Evolutionary conservation across 2,888 invertebrate genomes (phyloP).

Genomic region (Drosophila hamatofila): DNA sequence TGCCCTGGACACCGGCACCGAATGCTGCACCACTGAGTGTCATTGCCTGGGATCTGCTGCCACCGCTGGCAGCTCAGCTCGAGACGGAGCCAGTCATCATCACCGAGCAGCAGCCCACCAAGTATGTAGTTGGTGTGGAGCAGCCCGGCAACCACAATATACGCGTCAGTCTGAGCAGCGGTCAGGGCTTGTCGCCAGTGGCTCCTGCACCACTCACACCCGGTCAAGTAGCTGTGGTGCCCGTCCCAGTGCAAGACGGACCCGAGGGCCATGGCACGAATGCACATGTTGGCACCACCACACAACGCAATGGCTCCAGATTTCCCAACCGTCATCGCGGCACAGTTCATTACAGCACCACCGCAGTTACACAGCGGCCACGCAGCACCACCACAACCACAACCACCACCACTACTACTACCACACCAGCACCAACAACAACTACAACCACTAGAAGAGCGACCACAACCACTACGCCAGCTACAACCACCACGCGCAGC

Average conservation of each 20-base stretch:
- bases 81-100: conserved; percentile 60
- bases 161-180: conserved; percentile 60
- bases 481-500: conserved; percentile 35
- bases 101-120: conserved; percentile 64
- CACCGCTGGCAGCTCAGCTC: conserved; percentile 51
- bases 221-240: conserved; percentile 55
- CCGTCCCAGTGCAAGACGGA: conserved; percentile 42
- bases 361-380: conserved; percentile 39
- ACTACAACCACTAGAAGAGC: conserved; percentile 42
- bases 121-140: conserved; percentile 56
- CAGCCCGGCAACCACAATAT: conserved; percentile 67
- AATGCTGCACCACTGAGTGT: conserved; percentile 68
- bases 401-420: conserved; percentile 12
- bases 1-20: conserved; percentile 71
- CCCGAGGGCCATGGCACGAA: conserved; percentile 68
- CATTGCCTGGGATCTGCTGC: conserved; percentile 84
- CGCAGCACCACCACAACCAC: conserved; percentile 28
- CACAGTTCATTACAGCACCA: conserved; percentile 66
- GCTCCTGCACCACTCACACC: conserved; percentile 37
- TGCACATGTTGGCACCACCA: conserved; percentile 67
- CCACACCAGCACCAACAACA: conserved; percentile 28
- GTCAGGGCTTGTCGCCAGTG: conserved; percentile 48
- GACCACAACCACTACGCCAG: conserved; percentile 33
- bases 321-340: conserved; percentile 69
- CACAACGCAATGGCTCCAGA: conserved; percentile 47